Base-by-base conservation (phyloP, 2,888 invertebrate species). In the Chymomyza amoena region DNA sequence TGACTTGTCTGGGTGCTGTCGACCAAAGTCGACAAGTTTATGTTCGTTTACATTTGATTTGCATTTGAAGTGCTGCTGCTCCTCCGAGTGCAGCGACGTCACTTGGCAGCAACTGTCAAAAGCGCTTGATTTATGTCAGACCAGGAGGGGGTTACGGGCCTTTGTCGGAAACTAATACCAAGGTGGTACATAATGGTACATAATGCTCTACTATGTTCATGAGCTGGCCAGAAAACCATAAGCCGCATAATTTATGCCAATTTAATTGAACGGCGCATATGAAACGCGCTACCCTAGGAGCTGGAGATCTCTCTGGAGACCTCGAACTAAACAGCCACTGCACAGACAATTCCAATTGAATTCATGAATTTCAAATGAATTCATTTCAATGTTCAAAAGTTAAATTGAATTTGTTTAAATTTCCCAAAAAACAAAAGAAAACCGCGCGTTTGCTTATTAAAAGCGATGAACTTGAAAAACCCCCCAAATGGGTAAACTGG, bases 201-300 rank as follows among this genome's bases (percentile, higher is more conserved):
- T 45, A 45, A 45, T 45, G 45, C 65, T 59, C 13, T 57, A 28
- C 32, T 7, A 32, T 32, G 56, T 66, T 70, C 67, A 66, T 70
- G 75, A 75, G 70, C 74, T 64, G 64, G 64, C 67, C 28, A 36
- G 15, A 50, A 45, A 61, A 61, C 68, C 72, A 45, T 52, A 67
- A 75, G 68, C 72, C 76, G 78, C 78, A 75, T 88, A 89, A 89
- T 89, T 84, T 83, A 88, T 87, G 84, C 81, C 83, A 87, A 88
- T 83, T 82, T 80, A 88, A 89, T 85, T 84, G 85, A 83, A 80
- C 54, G 36, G 61, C 70, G 72, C 76, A 76, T 72, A 77, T 69
- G 77, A 76, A 76, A 61, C 54, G 61, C n/a, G 54, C 54, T 64
- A 59, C 20, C 18, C 60, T 39, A 13, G 50, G 45, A 32, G 64